phyloP scores from a whole-genome alignment of 2,888 invertebrate genomes.

The Nephrotoma flavescens region DNA sequence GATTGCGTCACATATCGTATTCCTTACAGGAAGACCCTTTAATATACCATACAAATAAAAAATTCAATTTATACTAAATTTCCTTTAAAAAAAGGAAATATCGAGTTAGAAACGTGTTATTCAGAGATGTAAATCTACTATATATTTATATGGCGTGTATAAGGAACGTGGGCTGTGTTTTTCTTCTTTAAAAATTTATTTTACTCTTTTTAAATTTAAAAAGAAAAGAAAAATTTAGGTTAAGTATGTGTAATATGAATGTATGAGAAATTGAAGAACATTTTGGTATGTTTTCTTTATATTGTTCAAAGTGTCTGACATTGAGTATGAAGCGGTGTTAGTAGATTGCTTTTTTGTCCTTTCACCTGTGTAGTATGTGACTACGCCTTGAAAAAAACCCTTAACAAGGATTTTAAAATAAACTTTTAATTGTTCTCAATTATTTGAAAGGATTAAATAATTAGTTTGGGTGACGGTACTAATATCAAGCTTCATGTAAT shows the following conservation, averaged over 20 bases:
- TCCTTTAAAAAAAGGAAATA: not conserved
- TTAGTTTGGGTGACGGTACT: not conserved
- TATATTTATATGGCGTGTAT: not conserved
- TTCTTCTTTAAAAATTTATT: not conserved
- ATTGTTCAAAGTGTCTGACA: not conserved
- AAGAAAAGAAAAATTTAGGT: not conserved
- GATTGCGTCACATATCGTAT: not conserved
- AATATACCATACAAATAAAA: not conserved
- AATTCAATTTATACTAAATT: not conserved
- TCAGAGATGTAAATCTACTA: not conserved
- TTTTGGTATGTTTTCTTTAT: not conserved
- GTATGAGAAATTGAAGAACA: not conserved
- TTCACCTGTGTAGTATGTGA: not conserved
- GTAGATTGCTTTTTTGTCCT: not conserved
- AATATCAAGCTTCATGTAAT: no score
- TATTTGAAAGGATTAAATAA: not conserved
- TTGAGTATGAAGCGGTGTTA: not conserved
- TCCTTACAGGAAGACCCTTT: not conserved
- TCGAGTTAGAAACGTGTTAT: not conserved
- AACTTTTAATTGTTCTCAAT: not conserved
- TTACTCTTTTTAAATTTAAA: not conserved
- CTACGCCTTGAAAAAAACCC: not conserved
- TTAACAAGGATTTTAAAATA: not conserved
- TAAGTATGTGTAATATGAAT: not conserved
- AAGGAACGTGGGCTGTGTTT: not conserved